phyloP scores from a whole-genome alignment of 2,797 vertebrate genomes.

The Liparis tanakae region DNA sequence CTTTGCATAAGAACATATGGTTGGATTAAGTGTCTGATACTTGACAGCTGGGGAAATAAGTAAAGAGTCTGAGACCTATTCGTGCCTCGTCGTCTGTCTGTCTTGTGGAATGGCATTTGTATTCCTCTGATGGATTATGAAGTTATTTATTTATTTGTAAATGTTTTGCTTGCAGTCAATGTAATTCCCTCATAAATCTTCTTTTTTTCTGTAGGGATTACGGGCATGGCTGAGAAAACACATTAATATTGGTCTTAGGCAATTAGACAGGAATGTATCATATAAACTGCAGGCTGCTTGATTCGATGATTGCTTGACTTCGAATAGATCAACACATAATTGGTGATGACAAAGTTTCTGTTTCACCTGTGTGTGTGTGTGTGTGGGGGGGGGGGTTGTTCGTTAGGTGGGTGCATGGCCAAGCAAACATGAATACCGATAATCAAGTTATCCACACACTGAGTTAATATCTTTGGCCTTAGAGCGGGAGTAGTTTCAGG shows the following conservation, averaged over 20 bases:
- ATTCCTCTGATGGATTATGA: constrained; percentile 59
- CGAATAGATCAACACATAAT: constrained; percentile 35
- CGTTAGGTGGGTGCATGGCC: constrained; percentile 12
- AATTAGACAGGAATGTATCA: constrained; percentile 59
- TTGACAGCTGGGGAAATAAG: constrained; percentile 47
- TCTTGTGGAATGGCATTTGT: constrained; percentile 47
- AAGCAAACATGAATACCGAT: constrained; percentile 45
- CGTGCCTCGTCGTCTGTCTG: constrained; percentile 19
- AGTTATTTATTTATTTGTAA: constrained; percentile 29
- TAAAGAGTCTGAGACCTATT: constrained; percentile 22
- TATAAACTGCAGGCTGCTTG: constrained; percentile 27
- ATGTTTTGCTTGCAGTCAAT: constrained; percentile 38
- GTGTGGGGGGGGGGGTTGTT: constrained; percentile 11
- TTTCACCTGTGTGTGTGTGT: constrained; percentile 3
- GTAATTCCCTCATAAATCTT: constrained; percentile 34
- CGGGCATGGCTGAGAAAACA: constrained; percentile 32
- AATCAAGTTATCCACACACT: constrained; percentile 59
- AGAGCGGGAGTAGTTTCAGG: constrained; percentile 8
- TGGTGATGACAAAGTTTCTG: neutral
- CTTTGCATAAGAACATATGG: constrained; percentile 37
- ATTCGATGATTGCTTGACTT: constrained; percentile 21
- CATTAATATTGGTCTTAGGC: constrained; percentile 54
- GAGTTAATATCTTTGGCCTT: constrained; percentile 61
- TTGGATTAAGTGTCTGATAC: constrained; percentile 42
- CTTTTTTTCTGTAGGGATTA: constrained; percentile 46